phyloP scores from a whole-genome alignment of 2,797 vertebrate species.

The Gorsachius magnificus region DNA sequence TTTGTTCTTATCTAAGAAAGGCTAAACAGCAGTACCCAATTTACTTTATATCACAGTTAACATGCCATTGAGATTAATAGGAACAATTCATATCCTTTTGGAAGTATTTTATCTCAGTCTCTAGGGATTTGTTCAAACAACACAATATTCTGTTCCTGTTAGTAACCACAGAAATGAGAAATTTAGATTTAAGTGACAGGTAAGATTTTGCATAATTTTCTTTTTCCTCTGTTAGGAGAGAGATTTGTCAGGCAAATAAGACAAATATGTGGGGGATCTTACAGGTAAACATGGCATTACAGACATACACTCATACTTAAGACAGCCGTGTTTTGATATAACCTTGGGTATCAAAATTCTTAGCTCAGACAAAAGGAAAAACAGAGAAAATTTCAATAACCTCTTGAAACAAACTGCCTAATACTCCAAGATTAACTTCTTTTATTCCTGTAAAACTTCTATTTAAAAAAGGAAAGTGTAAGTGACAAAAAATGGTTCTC shows the following conservation, averaged over 20 bases:
- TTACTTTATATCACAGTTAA: constrained; percentile 14
- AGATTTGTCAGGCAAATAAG: constrained; percentile 21
- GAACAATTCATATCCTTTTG: constrained; percentile 2
- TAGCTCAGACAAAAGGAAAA: neutral
- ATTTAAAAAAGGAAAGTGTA: neutral
- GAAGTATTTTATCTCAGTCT: constrained; percentile 14
- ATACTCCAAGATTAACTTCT: neutral
- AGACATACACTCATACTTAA: neutral
- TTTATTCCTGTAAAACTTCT: neutral
- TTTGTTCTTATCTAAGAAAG: constrained; percentile 1
- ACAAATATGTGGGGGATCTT: neutral
- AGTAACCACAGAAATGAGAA: constrained; percentile 36
- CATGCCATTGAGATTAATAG: constrained; percentile 20
- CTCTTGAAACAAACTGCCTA: neutral
- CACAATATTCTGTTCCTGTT: neutral
- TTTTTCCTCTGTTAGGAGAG: neutral
- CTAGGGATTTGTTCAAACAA: constrained; percentile 6
- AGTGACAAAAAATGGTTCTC: neutral
- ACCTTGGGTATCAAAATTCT: neutral
- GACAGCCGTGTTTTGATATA: neutral
- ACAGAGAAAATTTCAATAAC: neutral
- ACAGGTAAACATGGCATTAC: neutral
- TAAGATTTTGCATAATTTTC: constrained; percentile 30
- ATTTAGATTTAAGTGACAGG: constrained; percentile 30
- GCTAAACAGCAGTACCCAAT: constrained; percentile 11